A percentile compares a stretch with the other conserved stretches of the same genome.
Evolutionary conservation across 1,140 invertebrate species (phyloP).

Genomic region (Tetramorium simillimum): DNA sequence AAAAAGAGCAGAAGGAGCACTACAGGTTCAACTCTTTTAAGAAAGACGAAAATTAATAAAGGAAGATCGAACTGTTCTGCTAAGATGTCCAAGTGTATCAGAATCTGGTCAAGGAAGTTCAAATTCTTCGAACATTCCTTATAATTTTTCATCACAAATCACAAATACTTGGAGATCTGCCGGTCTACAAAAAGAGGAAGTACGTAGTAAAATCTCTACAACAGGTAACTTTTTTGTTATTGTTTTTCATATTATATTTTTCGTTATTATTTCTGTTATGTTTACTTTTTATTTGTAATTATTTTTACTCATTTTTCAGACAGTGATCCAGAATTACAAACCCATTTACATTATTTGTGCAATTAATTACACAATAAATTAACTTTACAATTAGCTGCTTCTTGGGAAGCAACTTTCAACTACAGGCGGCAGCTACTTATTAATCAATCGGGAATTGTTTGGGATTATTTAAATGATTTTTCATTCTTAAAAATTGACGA

Average conservation of each 20-base stretch:
- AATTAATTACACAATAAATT: not conserved
- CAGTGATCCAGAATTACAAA: not conserved
- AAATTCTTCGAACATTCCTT: not conserved
- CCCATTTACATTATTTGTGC: not conserved
- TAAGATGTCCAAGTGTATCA: not conserved
- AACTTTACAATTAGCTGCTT: not conserved
- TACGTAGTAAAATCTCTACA: not conserved
- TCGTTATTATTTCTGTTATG: no score
- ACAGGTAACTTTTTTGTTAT: not conserved
- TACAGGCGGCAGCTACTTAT: not conserved
- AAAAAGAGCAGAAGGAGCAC: constrained; percentile 5
- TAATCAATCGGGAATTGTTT: not conserved
- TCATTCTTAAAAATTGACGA: not conserved
- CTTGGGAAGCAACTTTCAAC: constrained; percentile 12
- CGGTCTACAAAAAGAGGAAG: not conserved
- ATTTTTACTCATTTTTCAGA: not conserved
- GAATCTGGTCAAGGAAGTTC: not conserved
- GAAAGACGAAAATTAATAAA: constrained; percentile 14
- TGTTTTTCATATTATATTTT: not conserved
- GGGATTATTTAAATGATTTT: constrained; percentile 7
- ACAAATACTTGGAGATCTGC: not conserved
- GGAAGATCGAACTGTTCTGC: not conserved
- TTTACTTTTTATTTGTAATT: no score
- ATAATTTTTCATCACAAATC: no score
- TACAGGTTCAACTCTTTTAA: constrained; percentile 13